Percentiles rank a stretch among this genome's conserved stretches.
phyloP scores from a whole-genome alignment of 2,113 vertebrate genomes.

The Anguilla rostrata region DNA sequence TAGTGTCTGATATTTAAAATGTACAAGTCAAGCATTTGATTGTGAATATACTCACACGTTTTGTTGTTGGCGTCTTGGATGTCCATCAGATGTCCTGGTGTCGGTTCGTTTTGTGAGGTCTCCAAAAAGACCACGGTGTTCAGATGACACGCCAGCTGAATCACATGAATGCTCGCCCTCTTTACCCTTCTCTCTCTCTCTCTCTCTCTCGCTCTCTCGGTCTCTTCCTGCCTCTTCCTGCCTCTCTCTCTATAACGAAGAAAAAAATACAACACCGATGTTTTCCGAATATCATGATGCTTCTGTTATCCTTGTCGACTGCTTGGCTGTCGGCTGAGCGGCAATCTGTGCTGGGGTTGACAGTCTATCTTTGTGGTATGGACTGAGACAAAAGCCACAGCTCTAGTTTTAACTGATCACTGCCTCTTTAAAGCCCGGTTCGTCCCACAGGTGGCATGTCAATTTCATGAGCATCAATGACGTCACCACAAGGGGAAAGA shows the following conservation, averaged over 20 bases:
- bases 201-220: slow-evolving; percentile 34
- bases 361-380: slow-evolving; percentile 31
- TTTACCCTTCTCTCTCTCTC: slow-evolving; percentile 52
- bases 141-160: slow-evolving; percentile 50
- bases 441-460: slow-evolving; percentile 76
- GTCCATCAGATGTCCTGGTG: neutral
- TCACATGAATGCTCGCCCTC: slow-evolving; percentile 53
- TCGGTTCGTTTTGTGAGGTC: neutral
- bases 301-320: neutral
- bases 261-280: neutral
- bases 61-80: neutral
- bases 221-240: slow-evolving; percentile 57
- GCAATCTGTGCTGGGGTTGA: neutral
- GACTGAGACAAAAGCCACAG: slow-evolving; percentile 37
- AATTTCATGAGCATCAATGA: slow-evolving; percentile 70
- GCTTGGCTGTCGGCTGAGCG: neutral
- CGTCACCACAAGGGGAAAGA: slow-evolving; percentile 66
- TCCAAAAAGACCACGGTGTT: neutral
- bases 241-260: neutral
- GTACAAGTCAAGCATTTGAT: neutral
- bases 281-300: neutral
- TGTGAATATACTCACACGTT: neutral
- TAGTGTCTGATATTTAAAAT: neutral
- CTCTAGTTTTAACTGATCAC: slow-evolving; percentile 30
- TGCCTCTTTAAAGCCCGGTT: slow-evolving; percentile 65